phyloP scores from a whole-genome alignment of 1,140 invertebrate species.

The Zaprionus camerounensis region DNA sequence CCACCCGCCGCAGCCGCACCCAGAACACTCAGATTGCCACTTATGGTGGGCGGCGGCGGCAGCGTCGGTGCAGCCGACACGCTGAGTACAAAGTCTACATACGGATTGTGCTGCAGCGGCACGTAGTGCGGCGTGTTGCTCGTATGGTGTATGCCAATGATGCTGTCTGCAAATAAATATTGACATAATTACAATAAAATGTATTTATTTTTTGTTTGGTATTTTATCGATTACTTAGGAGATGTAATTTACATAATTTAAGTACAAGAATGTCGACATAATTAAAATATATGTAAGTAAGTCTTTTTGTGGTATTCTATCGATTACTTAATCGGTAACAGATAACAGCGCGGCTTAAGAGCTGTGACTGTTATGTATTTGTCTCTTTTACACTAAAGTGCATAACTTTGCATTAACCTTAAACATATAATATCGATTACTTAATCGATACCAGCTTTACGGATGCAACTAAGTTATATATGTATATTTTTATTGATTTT shows the following conservation, averaged over 20 bases:
- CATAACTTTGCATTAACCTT: too few species aligned
- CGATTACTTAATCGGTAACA: background rate
- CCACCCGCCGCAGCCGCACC: background rate
- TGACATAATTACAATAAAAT: background rate
- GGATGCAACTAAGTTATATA: too few species aligned
- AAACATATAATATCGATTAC: too few species aligned
- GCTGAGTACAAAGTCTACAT: conserved; percentile 67
- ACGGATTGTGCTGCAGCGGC: conserved; percentile 72
- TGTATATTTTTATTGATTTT: background rate
- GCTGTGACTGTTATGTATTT: background rate
- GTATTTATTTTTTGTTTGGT: background rate
- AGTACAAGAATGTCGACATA: background rate
- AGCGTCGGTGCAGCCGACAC: conserved; percentile 32
- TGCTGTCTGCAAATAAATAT: conserved; percentile 68
- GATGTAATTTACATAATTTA: too few species aligned
- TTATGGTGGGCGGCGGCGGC: conserved; percentile 64
- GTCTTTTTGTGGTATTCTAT: background rate
- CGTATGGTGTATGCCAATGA: conserved; percentile 80
- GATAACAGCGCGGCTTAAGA: too few species aligned
- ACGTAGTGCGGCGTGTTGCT: conserved; percentile 56
- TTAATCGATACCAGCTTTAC: too few species aligned
- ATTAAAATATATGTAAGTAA: background rate
- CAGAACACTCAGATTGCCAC: conserved; percentile 60
- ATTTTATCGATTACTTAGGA: background rate
- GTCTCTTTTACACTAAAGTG: background rate